These are phyloP conservation scores for Yasuhikotakia modesta DNA, from an alignment of 2,797 vertebrate genomes.

Conservation along the genomic window DNA sequence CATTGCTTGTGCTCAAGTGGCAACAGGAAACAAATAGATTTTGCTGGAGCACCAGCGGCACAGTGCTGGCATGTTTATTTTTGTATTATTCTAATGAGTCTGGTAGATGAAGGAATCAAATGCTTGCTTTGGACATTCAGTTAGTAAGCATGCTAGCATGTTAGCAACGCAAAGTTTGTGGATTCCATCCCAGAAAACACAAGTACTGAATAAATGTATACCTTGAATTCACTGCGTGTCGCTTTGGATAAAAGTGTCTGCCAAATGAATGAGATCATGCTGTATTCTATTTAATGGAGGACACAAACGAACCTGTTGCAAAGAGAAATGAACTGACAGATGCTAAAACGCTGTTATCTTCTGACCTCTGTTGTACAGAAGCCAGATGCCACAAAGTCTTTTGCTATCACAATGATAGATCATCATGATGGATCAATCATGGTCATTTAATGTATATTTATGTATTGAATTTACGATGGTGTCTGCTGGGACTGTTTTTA, in stretches of 20 bases:
- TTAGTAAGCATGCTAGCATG: no score
- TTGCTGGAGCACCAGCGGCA: constrained; percentile 45
- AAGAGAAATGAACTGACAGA: constrained; percentile 47
- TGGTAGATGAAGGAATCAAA: constrained; percentile 53
- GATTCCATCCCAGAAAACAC: no score
- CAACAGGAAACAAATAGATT: constrained; percentile 44
- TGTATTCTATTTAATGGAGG: constrained; percentile 44
- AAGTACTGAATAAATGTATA: no score
- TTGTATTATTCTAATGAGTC: constrained; percentile 57
- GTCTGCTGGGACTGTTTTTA: background rate
- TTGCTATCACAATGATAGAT: constrained; percentile 23
- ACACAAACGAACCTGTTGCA: constrained; percentile 33
- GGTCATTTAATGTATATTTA: background rate
- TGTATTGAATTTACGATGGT: background rate
- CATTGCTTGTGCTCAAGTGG: constrained; percentile 54
- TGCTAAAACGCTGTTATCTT: constrained; percentile 46
- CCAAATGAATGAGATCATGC: constrained; percentile 41
- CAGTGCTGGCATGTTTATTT: constrained; percentile 54
- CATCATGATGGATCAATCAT: constrained; percentile 1
- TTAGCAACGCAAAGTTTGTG: no score
- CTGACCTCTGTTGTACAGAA: constrained; percentile 20
- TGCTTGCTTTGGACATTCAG: constrained; percentile 36
- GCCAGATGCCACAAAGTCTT: background rate
- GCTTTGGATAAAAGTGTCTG: no score
- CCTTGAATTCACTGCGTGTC: no score